Base-by-base conservation (phyloP, 2,888 invertebrate species). In the Sceliomorpha sp. region DNA sequence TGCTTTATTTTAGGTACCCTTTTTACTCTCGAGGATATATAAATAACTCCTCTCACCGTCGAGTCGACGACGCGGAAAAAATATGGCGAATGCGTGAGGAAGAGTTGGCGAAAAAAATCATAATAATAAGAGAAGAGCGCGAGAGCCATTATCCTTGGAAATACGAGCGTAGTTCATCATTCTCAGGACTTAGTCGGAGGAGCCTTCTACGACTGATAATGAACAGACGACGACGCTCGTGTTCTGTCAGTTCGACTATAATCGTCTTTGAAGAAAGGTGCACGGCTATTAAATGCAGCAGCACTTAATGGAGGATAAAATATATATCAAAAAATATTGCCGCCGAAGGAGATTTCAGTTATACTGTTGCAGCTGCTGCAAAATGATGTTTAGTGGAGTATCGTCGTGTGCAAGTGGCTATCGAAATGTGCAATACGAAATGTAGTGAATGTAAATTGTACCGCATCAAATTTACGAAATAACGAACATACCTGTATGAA, bases 111-210 rank as follows among this genome's bases (percentile, higher is more conserved):
- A 39, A 42, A 63, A 45, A 55, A 68, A 34, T 36, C 47, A 50
- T 58, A 60, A 68, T 53, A 62, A 51, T 67, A 71, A 70, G 70
- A 66, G 69, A 69, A 71, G 70, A 58, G 66, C 70, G 71, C 50
- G 44, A 69, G 47, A 71, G 45, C 78, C 76, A 79, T 81, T 81
- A 80, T 80, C 78, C 72, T 70, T 48, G 72, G 72, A 78, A 81
- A 80, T 81, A 80, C 75, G 75, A 59, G 66, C 29, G 70, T 53
- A 55, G 73, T 74, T 75, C 74, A 77, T 81, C 80, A 78, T 77
- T 74, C 63, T 70, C 76, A 76, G 74, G 70, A 39, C 44, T 47
- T 48, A 40, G 36, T 32, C 31, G 53, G 53, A n/a, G n/a, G n/a
- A 58, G 45, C 14, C 42, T 48, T 48, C 29, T 12, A 17, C 47